These are phyloP conservation scores for Pelecanoides urinatrix DNA, from an alignment of 2,113 vertebrate species.

Conservation along the genomic window DNA sequence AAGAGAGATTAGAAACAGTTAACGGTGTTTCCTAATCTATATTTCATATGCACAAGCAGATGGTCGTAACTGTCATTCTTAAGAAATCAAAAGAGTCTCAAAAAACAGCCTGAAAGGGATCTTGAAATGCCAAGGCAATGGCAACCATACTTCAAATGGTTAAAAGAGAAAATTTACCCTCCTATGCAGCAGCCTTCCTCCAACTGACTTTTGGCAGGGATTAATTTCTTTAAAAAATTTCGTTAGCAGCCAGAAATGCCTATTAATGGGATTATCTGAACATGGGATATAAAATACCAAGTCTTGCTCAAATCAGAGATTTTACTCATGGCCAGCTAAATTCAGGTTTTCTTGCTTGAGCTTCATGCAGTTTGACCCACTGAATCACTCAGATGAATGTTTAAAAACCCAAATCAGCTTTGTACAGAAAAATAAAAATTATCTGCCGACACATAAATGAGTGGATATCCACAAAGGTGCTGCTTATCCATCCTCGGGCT, in stretches of 20 bases:
- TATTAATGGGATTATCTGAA: not conserved
- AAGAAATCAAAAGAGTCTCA: not conserved
- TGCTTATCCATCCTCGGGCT: not conserved
- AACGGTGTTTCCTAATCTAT: not conserved
- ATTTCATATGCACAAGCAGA: not conserved
- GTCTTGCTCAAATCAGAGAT: not conserved
- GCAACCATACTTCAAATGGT: not conserved
- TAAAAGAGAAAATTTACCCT: not conserved
- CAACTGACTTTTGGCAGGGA: not conserved
- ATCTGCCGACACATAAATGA: not conserved
- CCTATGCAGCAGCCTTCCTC: not conserved
- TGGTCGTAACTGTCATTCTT: not conserved
- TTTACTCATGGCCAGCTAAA: not conserved
- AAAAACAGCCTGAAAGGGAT: not conserved
- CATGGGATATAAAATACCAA: not conserved
- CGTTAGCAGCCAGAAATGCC: not conserved
- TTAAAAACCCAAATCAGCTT: not conserved
- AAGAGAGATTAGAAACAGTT: not conserved
- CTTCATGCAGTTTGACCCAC: not conserved
- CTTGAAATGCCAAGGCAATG: not conserved
- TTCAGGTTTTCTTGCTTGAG: not conserved
- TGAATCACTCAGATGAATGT: not conserved
- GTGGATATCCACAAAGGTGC: not conserved
- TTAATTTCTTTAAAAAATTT: not conserved
- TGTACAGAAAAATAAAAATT: not conserved